Conservation (phyloP, 2,888 invertebrate genomes). For the Phaonia tiefii region DNA sequence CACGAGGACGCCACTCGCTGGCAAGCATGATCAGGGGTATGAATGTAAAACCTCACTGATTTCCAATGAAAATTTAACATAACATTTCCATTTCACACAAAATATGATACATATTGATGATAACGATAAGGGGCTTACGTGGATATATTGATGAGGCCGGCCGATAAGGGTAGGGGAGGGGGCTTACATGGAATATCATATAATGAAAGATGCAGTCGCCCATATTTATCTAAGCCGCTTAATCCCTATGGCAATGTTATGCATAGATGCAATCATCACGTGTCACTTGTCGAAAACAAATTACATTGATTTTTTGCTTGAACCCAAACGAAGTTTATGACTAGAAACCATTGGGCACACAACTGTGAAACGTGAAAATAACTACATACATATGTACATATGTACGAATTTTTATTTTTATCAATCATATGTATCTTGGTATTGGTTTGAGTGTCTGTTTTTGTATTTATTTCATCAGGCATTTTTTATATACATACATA, state of each 20-base stretch:
- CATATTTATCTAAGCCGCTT: too few relatives aligned
- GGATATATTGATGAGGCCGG: too few relatives aligned
- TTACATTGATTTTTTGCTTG: not conserved
- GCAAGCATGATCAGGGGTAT: too few relatives aligned
- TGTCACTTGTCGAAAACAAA: slow-evolving; percentile 10
- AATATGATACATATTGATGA: not conserved
- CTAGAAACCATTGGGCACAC: slow-evolving; percentile 18
- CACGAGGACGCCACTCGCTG: too few relatives aligned
- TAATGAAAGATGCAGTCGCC: too few relatives aligned
- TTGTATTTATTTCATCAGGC: not conserved
- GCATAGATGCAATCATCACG: not conserved
- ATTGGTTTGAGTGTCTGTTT: not conserved
- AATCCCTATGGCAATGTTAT: slow-evolving; percentile 6
- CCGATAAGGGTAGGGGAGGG: too few relatives aligned
- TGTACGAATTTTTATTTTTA: too few relatives aligned
- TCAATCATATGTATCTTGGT: too few relatives aligned
- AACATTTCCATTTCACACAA: not conserved
- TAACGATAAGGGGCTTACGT: not conserved
- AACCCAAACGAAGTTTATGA: too few relatives aligned
- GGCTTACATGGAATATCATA: too few relatives aligned
- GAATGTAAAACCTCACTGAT: too few relatives aligned
- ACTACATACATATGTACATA: too few relatives aligned
- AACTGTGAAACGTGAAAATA: slow-evolving; percentile 18
- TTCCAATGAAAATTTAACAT: not conserved
- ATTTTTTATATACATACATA: not conserved